Base-by-base conservation (phyloP, 2,113 vertebrate species). In the Peromyscus polionotus region DNA sequence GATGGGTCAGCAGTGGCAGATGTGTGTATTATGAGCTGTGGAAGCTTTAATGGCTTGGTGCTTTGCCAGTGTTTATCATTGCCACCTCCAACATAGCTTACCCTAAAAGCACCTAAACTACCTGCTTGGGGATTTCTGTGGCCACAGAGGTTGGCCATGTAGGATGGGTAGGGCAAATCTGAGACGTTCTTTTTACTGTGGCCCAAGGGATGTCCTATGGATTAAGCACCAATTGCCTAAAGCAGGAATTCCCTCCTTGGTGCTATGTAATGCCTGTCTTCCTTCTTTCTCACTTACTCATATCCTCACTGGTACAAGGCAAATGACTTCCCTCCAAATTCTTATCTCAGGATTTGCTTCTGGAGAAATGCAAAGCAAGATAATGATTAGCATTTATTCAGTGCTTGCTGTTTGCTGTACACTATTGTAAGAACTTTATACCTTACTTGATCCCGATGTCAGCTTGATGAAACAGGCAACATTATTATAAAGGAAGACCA, bases 101-200 rank as follows among this genome's bases (percentile, higher is more conserved):
- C 75, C 33, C 33, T 86, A 39, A 89, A 93, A 67, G 39, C 0
- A 54, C 59, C 33, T 48, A 7, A 72, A 70, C 26, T 57, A 67
- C 81, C 16, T 94, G 26, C 63, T 16, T 93, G 51, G 63, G 48
- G 24, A 61, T 90, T 93, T 88, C 84, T 91, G 68, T 94, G 88
- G 51, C 59, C 48, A 54, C 13, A 54, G 57, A 96, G 7, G 4
- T 70, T 84, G 31, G 51, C 6, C 33, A 88, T 86, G 11, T 0
- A 68, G 22, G 5, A 90, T 80, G 57, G 24, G 20, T 83, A 39
- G 68, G 51, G 54, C 31, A 92, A 26, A 83, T 93, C 61, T 84
- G 70, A 97, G 36, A 39, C 42, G 73, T 36, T 68, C 54, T 89
- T 2, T 96, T 54, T 91, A 26, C 17, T 22, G 28, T 45, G 24